Evolutionary conservation across 2,888 invertebrate species (phyloP), one percentile per base, ranked within the genome.

Genomic region (Gortyna flavago): DNA sequence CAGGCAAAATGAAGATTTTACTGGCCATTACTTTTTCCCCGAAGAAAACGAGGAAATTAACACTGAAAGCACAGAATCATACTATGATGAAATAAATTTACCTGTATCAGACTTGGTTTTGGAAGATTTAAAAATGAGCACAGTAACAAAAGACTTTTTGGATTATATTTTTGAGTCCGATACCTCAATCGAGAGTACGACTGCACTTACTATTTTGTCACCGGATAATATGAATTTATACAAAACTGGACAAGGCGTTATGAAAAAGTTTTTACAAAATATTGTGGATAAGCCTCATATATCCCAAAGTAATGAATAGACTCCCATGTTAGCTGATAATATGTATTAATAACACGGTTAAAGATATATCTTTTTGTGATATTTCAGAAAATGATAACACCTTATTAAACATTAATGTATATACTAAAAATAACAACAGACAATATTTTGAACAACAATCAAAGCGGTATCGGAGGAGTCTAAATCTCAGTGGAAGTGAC

Each of bases 11-110:
- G 84, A 89, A 44, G 94, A 96, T 70, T 95, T 95, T 77, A 94
- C 95, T 48, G 96, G 96, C 4, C 96, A 96, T 88, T 96, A 94
- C 76, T 96, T 96, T 88, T 96, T 96, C 78, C 96, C 96, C 70
- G 96, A 96, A 91, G 95, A 95, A n/a, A 91, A 88, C 57, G 93
- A 93, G 51, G 92, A 92, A 66, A 83, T 75, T 57, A 90, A 80
- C 38, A 89, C 83, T 48, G 94, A 94, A 87, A 89, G 89, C 6
- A 93, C 93, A 66, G 95, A 96, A 76, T 76, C 88, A 16, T 95
- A 95, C 86, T 94, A 95, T 64, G 95, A 96, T 78, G 86, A 85
- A 41, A 84, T 93, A 16, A 92, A 91, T 79, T 81, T 92, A 54
- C 90, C 93, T 25, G 83, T 93, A 64, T 92, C 95, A 67, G 96